Evolutionary conservation across 2,888 invertebrate genomes (phyloP), one percentile per base, ranked within the genome.

Genomic region (Acronicta psi): DNA sequence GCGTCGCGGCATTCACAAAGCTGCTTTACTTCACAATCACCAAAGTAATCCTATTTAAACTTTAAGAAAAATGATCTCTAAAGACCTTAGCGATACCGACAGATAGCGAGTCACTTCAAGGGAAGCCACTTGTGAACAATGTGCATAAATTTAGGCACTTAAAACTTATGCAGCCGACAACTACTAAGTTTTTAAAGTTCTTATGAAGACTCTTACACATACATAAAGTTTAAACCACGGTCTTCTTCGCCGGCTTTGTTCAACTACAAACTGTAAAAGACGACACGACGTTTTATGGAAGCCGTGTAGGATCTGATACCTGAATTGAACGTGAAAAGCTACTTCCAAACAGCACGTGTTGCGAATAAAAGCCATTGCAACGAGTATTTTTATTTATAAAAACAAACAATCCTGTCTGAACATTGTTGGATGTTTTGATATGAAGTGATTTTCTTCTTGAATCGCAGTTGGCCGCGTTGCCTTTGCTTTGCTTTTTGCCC

Each of bases 141-240:
- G 73, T 79, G 74, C 77, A 79, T 79, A 79, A 75, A 76, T 81
- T 81, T 63, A 61, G 59, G 53, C 72, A 68, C 73, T 79, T 69
- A 56, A 67, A 79, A 77, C 73, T 79, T 75, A 61, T 54, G 49
- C 65, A 45, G 16, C 54, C 54, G 41, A 40, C 50, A 66, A 68
- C 60, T 64, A 64, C 42, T 38, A 61, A 54, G 57, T 65, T 67
- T 42, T 63, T 9, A 57, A 62, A 70, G 56, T 65, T 61, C 51
- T 62, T 34, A 25, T 43, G 57, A 67, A 77, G 71, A 76, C 69
- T n/a, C n/a, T n/a, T 69, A 65, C 74, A 76, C 53, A 67, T 64
- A 63, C 53, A 58, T 71, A 62, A 75, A 77, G 67, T 75, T 70
- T 44, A 11, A 67, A 62, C 70, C 61, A 25, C 70, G 34, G 50